Evolutionary conservation across 2,888 invertebrate species (phyloP).

Genomic region (Drosophila rellima): DNA sequence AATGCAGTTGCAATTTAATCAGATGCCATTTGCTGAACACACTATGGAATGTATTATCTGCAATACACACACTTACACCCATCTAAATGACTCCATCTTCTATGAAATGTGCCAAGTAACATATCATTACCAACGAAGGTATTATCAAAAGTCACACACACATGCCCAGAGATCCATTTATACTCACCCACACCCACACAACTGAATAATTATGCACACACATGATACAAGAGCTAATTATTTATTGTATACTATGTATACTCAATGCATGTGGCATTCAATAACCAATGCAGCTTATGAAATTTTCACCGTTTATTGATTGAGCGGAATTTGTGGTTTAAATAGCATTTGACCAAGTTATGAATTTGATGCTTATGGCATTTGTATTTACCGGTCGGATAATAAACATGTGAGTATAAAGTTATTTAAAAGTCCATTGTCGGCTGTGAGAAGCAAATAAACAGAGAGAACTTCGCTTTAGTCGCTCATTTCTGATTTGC

Average conservation of each 20-base stretch:
- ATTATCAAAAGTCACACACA: slow-evolving; percentile 29
- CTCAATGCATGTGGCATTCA: slow-evolving; percentile 21
- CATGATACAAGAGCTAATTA: slow-evolving; percentile 47
- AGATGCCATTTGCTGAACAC: slow-evolving; percentile 70
- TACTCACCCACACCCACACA: slow-evolving; percentile 14
- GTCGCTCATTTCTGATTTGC: background rate
- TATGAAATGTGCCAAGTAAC: slow-evolving; percentile 39
- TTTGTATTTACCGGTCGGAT: slow-evolving; percentile 1
- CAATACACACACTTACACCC: background rate
- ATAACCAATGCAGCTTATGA: slow-evolving; percentile 39
- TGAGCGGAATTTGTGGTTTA: slow-evolving; percentile 21
- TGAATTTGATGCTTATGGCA: slow-evolving; percentile 7
- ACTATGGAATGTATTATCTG: slow-evolving; percentile 39
- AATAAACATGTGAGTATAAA: slow-evolving; percentile 1
- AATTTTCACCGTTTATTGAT: slow-evolving; percentile 53
- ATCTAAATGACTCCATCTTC: slow-evolving; percentile 35
- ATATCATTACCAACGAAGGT: background rate
- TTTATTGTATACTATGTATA: slow-evolving; percentile 22
- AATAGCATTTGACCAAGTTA: slow-evolving; percentile 31
- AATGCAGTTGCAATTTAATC: slow-evolving; percentile 61
- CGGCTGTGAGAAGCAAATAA: background rate
- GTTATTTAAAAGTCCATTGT: slow-evolving; percentile 1
- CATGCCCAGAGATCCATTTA: slow-evolving; percentile 20
- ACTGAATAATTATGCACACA: slow-evolving; percentile 1
- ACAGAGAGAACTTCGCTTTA: background rate